phyloP scores from a whole-genome alignment of 2,113 vertebrate species.

The Himantopus leucocephalus region DNA sequence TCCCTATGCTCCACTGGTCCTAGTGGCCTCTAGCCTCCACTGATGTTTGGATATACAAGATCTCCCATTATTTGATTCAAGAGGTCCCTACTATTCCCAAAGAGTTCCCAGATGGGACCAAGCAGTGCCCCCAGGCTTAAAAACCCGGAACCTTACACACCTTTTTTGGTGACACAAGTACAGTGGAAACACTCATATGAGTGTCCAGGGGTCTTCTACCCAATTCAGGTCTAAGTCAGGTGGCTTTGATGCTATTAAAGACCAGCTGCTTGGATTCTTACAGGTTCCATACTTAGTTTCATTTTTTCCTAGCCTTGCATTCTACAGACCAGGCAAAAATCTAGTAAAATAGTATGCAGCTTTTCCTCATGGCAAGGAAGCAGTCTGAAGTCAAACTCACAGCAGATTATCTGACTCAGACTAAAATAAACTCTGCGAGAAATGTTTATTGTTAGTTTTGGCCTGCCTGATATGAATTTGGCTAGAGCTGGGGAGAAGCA shows the following conservation, averaged over 20 bases:
- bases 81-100: neutral
- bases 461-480: neutral
- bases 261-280: neutral
- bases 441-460: slow-evolving; percentile 62
- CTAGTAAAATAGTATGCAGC: neutral
- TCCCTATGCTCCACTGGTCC: neutral
- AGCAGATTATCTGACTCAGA: slow-evolving; percentile 39
- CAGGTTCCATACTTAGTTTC: neutral
- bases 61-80: neutral
- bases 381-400: neutral
- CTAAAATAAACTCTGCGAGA: slow-evolving; percentile 26
- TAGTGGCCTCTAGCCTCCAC: neutral
- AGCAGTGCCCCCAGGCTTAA: neutral
- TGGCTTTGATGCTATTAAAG: neutral
- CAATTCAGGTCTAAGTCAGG: neutral
- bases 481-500: neutral
- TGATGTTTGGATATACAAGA: neutral
- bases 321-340: neutral
- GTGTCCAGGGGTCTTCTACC: neutral
- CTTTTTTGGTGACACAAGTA: neutral
- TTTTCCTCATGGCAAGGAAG: neutral
- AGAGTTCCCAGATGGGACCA: neutral
- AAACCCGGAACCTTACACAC: neutral
- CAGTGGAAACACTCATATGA: neutral
- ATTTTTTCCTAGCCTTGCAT: neutral